A percentile compares a stretch with the other conserved stretches of the same genome.
These are phyloP conservation scores for Oryzias celebensis DNA, from an alignment of 2,113 vertebrate genomes.

Conservation along the genomic window DNA sequence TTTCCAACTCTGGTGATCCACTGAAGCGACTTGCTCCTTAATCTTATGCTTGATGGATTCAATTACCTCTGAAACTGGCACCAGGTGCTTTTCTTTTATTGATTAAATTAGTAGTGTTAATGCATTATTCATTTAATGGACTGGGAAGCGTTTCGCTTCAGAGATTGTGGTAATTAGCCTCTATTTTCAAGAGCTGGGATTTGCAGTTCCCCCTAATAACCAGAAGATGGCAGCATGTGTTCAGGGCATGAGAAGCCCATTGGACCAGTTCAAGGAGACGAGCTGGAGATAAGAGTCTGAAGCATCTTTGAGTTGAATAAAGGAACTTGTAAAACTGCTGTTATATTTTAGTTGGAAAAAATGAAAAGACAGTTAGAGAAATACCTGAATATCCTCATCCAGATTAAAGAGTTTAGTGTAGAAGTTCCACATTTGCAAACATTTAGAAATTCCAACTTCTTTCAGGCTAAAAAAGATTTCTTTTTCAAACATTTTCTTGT, in stretches of 20 bases:
- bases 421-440: too few species aligned
- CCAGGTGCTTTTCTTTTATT: slow-evolving; percentile 36
- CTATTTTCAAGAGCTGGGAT: background rate
- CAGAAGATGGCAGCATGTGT: slow-evolving; percentile 52
- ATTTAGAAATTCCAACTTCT: too few species aligned
- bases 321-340: background rate
- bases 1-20: slow-evolving; percentile 2
- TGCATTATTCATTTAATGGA: slow-evolving; percentile 48
- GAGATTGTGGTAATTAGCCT: slow-evolving; percentile 4
- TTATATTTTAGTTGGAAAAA: slow-evolving; percentile 5
- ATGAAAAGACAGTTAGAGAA: background rate
- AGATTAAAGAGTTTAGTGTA: background rate
- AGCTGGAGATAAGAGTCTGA: background rate
- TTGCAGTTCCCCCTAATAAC: slow-evolving; percentile 3
- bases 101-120: slow-evolving; percentile 40
- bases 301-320: slow-evolving; percentile 14
- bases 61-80: slow-evolving; percentile 43
- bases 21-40: slow-evolving; percentile 23
- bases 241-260: background rate
- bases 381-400: background rate
- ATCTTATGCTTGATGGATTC: slow-evolving; percentile 54
- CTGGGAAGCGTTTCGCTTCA: slow-evolving; percentile 16
- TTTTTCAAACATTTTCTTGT: too few species aligned
- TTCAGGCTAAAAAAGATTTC: too few species aligned
- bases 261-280: background rate